Percentiles rank a stretch among this genome's conserved stretches.
phyloP scores from a whole-genome alignment of 2,113 vertebrate genomes.

The Sylvietta virens region DNA sequence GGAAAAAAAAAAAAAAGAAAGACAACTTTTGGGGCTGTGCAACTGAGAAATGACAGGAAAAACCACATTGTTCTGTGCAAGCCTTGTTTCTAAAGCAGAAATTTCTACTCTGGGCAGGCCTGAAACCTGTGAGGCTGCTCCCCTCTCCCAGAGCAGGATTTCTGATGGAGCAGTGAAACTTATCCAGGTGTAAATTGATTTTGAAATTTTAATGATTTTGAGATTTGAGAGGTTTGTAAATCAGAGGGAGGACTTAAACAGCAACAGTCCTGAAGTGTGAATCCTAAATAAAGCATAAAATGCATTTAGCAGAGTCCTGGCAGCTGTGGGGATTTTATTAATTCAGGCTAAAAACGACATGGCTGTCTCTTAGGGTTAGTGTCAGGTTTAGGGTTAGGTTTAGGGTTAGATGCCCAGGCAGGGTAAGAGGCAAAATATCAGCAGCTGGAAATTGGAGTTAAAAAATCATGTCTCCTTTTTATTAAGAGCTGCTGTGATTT shows the following conservation, averaged over 20 bases:
- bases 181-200: not conserved
- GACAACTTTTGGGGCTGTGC: not conserved
- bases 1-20: not conserved
- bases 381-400: not conserved
- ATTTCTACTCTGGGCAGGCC: not conserved
- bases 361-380: too few species aligned
- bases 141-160: not conserved
- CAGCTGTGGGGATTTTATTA: not conserved
- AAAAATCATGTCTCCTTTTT: fast-evolving
- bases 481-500: not conserved
- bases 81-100: not conserved
- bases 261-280: not conserved
- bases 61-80: slow-evolving; percentile 23
- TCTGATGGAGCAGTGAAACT: not conserved
- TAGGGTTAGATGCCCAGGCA: not conserved
- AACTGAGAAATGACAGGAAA: slow-evolving; percentile 19
- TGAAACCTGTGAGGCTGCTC: not conserved
- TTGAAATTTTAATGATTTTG: not conserved
- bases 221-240: not conserved
- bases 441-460: not conserved
- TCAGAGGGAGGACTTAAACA: not conserved
- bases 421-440: not conserved
- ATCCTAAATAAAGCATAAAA: not conserved
- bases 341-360: too few species aligned
- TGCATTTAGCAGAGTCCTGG: not conserved